phyloP scores from a whole-genome alignment of 2,888 invertebrate species.

The Zygogramma bicolorata region DNA sequence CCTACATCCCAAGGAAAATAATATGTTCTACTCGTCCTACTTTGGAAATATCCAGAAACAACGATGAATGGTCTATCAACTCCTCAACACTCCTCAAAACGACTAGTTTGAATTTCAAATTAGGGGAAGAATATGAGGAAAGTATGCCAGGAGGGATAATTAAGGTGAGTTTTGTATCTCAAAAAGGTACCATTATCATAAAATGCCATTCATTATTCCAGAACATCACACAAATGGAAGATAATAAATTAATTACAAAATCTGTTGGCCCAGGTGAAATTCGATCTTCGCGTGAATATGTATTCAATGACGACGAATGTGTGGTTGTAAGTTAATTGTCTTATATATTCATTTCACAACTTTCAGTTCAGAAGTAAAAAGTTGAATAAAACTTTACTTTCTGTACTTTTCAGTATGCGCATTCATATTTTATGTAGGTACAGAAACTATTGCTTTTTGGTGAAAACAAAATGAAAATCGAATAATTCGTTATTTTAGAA shows the following conservation, averaged over 20 bases:
- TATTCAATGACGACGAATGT: conserved; percentile 61
- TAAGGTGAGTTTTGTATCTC: conserved; percentile 59
- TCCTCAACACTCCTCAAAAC: conserved; percentile 72
- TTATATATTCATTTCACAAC: neutral
- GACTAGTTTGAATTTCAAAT: conserved; percentile 69
- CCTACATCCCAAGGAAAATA: conserved; percentile 76
- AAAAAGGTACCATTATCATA: too few relatives aligned
- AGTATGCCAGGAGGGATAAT: conserved; percentile 72
- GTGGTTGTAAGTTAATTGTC: conserved; percentile 57
- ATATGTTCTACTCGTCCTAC: conserved; percentile 73
- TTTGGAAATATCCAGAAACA: conserved; percentile 70
- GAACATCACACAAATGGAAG: conserved; percentile 71
- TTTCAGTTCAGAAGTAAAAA: neutral
- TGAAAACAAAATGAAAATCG: too few relatives aligned
- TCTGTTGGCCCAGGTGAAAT: conserved; percentile 63
- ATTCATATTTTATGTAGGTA: too few relatives aligned
- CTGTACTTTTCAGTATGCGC: too few relatives aligned
- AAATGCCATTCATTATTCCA: too few relatives aligned
- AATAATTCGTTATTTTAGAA: too few relatives aligned
- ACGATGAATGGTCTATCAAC: conserved; percentile 72
- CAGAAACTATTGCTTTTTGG: too few relatives aligned
- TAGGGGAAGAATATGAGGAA: conserved; percentile 76
- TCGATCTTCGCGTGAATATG: conserved; percentile 65
- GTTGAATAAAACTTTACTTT: too few relatives aligned
- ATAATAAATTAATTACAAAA: conserved; percentile 67